These are phyloP conservation scores for Drosophila teissieri DNA, from an alignment of 1,140 invertebrate species.

Conservation along the genomic window DNA sequence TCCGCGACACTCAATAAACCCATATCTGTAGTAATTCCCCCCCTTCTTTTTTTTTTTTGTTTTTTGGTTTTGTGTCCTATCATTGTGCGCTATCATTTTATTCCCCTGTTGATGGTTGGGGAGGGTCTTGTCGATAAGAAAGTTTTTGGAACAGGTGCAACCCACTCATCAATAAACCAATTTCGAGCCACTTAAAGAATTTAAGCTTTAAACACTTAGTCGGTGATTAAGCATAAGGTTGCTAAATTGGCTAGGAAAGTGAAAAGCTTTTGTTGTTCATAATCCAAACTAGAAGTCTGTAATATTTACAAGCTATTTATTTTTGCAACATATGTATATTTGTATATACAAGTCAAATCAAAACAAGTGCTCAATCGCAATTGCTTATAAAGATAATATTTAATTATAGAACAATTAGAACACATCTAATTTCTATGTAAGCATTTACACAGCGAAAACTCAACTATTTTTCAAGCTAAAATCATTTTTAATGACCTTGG, in stretches of 20 bases:
- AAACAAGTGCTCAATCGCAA: no score
- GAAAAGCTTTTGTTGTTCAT: no score
- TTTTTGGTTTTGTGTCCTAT: no score
- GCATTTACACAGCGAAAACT: no score
- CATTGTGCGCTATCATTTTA: slow-evolving; percentile 17
- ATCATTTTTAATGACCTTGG: not conserved
- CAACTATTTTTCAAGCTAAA: not conserved
- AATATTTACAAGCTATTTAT: no score
- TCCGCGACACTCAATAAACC: slow-evolving; percentile 14
- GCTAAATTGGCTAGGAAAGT: not conserved
- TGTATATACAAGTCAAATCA: no score
- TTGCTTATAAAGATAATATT: no score
- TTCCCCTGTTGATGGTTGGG: not conserved
- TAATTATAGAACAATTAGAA: no score
- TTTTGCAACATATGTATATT: no score
- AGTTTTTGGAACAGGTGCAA: not conserved
- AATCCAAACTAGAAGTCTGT: no score
- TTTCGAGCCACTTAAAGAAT: not conserved
- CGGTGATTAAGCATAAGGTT: not conserved
- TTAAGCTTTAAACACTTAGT: not conserved
- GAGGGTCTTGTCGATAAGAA: not conserved
- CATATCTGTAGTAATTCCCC: slow-evolving; percentile 16
- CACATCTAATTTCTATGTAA: no score
- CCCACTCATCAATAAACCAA: not conserved
- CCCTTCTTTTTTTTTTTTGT: not conserved